Conservation (phyloP, 2,797 vertebrate species). For the Aldrovandia affinis region DNA sequence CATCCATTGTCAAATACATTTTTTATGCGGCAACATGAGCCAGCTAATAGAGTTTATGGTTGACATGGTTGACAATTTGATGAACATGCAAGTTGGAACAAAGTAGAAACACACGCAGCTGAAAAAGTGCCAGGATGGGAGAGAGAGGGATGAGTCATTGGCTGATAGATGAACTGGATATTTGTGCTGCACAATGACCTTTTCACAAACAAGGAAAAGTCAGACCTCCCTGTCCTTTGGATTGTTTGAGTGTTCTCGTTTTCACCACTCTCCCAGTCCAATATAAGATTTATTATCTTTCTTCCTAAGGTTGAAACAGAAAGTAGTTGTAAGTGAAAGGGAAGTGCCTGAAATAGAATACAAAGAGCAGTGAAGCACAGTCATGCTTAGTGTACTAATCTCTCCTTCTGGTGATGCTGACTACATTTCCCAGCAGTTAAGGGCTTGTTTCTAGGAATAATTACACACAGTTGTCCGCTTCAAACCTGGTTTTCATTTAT, state of each 20-base stretch:
- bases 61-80: too few relatives aligned
- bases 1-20: too few relatives aligned
- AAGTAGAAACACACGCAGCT: too few relatives aligned
- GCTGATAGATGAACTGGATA: not conserved
- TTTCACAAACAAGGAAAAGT: not conserved
- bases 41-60: too few relatives aligned
- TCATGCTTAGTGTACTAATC: not conserved
- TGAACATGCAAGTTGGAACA: too few relatives aligned
- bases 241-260: not conserved
- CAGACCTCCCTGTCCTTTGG: not conserved
- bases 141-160: too few relatives aligned
- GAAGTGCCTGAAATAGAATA: not conserved
- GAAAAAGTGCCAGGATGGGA: too few relatives aligned
- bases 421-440: not conserved
- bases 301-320: not conserved
- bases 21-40: too few relatives aligned
- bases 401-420: not conserved
- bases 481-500: not conserved
- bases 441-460: not conserved
- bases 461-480: too few relatives aligned
- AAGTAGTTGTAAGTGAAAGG: not conserved
- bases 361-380: not conserved
- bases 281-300: not conserved
- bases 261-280: not conserved
- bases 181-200: not conserved